A percentile compares a stretch with the other conserved stretches of the same genome.
These are phyloP conservation scores for Cephalophus harveyi DNA, from an alignment of 2,113 vertebrate genomes.

Conservation along the genomic window DNA sequence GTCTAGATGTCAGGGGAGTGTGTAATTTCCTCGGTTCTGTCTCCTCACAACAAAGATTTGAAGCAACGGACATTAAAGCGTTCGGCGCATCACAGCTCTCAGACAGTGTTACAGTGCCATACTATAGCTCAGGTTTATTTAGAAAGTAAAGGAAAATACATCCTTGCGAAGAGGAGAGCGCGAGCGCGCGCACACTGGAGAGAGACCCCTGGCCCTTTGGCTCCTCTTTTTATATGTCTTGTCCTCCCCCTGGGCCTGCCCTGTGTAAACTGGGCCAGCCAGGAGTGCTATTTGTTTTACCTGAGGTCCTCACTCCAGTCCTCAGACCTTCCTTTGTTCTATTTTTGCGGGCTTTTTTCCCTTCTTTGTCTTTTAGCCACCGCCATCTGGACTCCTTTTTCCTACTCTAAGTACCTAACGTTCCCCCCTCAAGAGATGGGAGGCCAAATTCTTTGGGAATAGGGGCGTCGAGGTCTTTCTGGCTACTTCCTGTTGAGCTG, in stretches of 20 bases:
- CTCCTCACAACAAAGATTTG: not conserved
- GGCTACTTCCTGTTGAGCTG: not conserved
- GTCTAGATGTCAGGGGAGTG: not conserved
- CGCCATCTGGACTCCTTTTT: not conserved
- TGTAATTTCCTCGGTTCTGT: not conserved
- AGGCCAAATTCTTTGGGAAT: not conserved
- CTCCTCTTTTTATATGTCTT: no score
- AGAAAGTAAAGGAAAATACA: not conserved
- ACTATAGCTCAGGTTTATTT: not conserved
- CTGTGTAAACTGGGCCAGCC: not conserved
- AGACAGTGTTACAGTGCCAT: not conserved
- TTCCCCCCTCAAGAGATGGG: not conserved
- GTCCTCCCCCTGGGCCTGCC: not conserved
- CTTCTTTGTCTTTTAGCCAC: not conserved
- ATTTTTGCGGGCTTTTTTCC: not conserved
- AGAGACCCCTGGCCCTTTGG: not conserved
- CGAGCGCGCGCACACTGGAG: accelerated
- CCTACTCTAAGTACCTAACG: not conserved
- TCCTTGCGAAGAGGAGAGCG: accelerated
- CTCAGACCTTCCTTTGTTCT: not conserved
- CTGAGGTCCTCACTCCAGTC: not conserved
- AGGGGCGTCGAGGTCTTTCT: not conserved
- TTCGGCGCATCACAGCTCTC: not conserved
- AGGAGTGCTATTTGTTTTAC: not conserved
- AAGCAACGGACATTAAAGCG: not conserved